These are phyloP conservation scores for Alligator sinensis DNA, from an alignment of 2,113 vertebrate genomes.

Conservation along the genomic window DNA sequence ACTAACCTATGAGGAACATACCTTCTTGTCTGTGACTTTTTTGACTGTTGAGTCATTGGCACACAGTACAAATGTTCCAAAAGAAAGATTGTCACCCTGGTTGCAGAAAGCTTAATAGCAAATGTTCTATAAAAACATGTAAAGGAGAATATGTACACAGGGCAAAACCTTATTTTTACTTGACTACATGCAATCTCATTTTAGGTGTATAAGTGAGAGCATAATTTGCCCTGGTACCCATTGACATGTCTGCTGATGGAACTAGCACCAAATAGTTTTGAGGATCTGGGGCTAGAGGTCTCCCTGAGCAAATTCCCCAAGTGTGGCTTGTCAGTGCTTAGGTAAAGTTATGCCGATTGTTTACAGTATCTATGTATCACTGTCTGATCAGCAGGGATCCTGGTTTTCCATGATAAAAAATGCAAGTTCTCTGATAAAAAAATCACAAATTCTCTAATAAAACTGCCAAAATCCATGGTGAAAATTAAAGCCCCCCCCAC, in stretches of 20 bases:
- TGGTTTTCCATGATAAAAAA: no score
- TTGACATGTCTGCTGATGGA: background rate
- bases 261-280: background rate
- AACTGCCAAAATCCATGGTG: no score
- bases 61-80: background rate
- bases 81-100: background rate
- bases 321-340: background rate
- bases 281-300: background rate
- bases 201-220: background rate
- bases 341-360: background rate
- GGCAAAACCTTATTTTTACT: no score
- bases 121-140: no score
- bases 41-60: background rate
- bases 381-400: no score
- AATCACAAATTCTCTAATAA: no score
- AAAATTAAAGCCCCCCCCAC: no score
- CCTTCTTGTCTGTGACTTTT: background rate
- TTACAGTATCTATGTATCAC: background rate
- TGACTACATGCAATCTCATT: background rate
- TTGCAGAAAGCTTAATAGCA: no score
- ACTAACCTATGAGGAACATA: fast-evolving
- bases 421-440: no score
- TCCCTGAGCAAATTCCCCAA: background rate
- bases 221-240: background rate
- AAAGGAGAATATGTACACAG: no score